Conservation (phyloP, 1,140 invertebrate genomes). For the Linepithema humile region DNA sequence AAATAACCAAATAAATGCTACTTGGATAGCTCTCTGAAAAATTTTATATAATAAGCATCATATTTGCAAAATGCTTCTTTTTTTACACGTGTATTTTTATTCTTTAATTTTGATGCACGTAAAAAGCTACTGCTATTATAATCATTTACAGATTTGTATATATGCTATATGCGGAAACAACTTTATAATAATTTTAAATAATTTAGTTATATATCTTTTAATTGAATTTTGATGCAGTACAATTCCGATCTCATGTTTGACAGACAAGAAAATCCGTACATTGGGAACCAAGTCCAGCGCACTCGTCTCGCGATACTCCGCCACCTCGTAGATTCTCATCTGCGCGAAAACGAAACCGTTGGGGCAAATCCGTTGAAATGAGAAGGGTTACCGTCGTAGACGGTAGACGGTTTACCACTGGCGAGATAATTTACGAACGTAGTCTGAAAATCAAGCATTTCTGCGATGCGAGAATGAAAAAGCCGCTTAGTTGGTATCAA, state of each 20-base stretch:
- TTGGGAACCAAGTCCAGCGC: not conserved
- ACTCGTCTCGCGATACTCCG: not conserved
- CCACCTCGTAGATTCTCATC: not conserved
- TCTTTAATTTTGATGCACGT: not conserved
- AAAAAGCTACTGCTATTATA: not conserved
- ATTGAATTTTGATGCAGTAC: not conserved
- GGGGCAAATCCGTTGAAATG: conserved; percentile 6
- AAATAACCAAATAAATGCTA: not conserved
- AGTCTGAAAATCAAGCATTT: not conserved
- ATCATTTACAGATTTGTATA: not conserved
- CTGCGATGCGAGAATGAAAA: conserved; percentile 1
- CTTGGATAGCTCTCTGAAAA: not conserved
- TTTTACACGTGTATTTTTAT: not conserved
- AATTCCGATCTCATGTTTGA: not conserved
- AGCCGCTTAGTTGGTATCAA: not conserved
- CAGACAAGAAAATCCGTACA: not conserved
- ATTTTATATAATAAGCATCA: not conserved
- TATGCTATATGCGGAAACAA: no score
- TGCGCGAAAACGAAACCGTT: not conserved
- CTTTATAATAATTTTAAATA: not conserved
- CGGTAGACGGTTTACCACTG: no score
- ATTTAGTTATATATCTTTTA: not conserved
- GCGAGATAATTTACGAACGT: not conserved
- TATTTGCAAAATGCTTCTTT: not conserved
- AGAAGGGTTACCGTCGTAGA: not conserved